phyloP scores from a whole-genome alignment of 1,140 invertebrate genomes.

The Orchestia grillus region DNA sequence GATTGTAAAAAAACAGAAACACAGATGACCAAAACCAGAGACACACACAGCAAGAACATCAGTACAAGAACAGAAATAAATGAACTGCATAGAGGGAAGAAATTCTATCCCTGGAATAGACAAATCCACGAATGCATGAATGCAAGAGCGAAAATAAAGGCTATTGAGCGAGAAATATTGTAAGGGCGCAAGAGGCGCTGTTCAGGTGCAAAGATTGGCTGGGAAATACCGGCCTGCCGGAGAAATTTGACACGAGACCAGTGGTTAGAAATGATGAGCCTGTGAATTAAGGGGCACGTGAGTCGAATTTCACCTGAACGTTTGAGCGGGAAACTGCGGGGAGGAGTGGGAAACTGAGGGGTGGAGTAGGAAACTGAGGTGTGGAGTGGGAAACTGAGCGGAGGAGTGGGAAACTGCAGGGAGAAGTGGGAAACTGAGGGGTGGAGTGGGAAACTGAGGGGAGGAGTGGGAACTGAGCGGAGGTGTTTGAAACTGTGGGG shows the following conservation, averaged over 20 bases:
- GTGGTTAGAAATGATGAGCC: not conserved
- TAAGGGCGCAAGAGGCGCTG: not conserved
- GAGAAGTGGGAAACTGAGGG: not conserved
- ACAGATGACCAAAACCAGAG: too few relatives aligned
- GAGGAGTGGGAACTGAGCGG: too few relatives aligned
- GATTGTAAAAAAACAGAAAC: too few relatives aligned
- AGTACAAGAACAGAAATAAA: not conserved
- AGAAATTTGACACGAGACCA: not conserved
- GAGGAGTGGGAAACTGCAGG: not conserved
- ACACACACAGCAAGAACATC: not conserved
- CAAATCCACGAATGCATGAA: not conserved
- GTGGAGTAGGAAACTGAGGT: not conserved
- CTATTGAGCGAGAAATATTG: not conserved
- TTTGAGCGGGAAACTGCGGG: not conserved
- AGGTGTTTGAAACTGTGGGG: too few relatives aligned
- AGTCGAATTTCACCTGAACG: not conserved
- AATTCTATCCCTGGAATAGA: not conserved
- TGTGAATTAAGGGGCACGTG: not conserved
- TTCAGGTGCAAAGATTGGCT: not conserved
- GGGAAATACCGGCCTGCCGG: not conserved
- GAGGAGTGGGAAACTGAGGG: not conserved
- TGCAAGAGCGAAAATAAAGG: not conserved
- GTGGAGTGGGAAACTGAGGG: not conserved
- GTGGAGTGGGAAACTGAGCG: not conserved
- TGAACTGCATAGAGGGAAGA: not conserved